Evolutionary conservation across 2,797 vertebrate genomes (phyloP).

Genomic region (Acridotheres tristis): DNA sequence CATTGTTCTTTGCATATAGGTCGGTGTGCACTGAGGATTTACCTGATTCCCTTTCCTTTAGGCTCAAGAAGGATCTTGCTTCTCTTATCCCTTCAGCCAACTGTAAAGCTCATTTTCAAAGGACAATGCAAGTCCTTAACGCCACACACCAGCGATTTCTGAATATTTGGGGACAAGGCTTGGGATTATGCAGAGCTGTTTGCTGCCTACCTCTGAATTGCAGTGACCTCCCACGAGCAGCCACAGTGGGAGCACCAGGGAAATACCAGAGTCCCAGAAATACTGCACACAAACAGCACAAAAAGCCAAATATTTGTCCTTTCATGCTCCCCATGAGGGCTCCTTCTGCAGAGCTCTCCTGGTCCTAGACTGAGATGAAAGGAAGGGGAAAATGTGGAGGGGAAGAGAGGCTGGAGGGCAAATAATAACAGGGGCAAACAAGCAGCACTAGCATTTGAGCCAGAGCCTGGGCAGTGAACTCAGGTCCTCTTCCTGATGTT

Average conservation of each 20-base stretch:
- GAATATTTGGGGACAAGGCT: constrained; percentile 35
- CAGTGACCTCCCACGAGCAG: constrained; percentile 18
- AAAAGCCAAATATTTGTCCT: constrained; percentile 36
- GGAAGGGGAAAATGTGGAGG: rapidly evolving
- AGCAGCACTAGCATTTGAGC: not conserved
- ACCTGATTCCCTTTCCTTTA: not conserved
- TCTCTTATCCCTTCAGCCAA: not conserved
- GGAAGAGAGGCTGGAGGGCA: not conserved
- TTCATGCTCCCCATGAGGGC: rapidly evolving
- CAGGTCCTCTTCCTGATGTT: not conserved
- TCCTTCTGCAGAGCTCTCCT: not conserved
- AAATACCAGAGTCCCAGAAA: constrained; percentile 35
- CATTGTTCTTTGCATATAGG: not conserved
- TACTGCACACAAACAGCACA: not conserved
- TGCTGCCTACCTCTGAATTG: constrained; percentile 46
- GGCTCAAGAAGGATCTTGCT: not conserved
- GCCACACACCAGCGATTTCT: not conserved
- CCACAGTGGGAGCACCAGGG: not conserved
- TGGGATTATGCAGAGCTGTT: constrained; percentile 16
- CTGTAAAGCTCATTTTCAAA: not conserved
- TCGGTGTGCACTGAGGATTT: not conserved
- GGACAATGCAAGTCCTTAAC: not conserved
- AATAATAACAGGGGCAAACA: not conserved
- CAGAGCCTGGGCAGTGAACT: not conserved
- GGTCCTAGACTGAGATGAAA: not conserved